A percentile compares a stretch with the other conserved stretches of the same genome.
Conservation (phyloP, 2,888 invertebrate genomes). For the Meandrusa payeni region DNA sequence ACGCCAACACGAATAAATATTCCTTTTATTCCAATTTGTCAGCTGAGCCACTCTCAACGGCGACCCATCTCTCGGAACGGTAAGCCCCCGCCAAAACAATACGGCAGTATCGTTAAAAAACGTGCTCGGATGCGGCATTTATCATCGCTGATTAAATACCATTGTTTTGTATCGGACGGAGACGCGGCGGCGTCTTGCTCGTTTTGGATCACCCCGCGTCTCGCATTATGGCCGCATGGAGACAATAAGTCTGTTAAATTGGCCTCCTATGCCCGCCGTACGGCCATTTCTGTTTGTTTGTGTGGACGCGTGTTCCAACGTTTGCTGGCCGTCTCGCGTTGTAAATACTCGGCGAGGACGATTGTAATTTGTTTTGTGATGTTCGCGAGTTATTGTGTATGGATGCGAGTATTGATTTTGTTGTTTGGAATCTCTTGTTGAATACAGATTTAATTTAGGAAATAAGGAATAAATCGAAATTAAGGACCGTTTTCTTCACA, state of each 20-base stretch:
- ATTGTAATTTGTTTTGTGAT: slow-evolving; percentile 44
- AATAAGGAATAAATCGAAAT: no score
- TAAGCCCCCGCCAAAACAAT: slow-evolving; percentile 80
- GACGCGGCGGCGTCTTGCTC: slow-evolving; percentile 57
- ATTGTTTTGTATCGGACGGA: slow-evolving; percentile 78
- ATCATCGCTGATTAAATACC: slow-evolving; percentile 81
- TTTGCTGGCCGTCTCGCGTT: slow-evolving; percentile 46
- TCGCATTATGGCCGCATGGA: slow-evolving; percentile 73
- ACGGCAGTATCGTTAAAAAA: slow-evolving; percentile 79
- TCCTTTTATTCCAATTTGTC: slow-evolving; percentile 81
- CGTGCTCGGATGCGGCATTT: slow-evolving; percentile 78
- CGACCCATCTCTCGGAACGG: slow-evolving; percentile 77
- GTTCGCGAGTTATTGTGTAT: slow-evolving; percentile 16
- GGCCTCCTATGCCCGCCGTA: slow-evolving; percentile 69
- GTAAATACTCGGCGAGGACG: slow-evolving; percentile 46
- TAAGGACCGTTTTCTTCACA: no score
- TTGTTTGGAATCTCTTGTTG: not conserved
- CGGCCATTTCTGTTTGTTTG: slow-evolving; percentile 46
- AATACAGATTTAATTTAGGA: no score
- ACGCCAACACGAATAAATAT: slow-evolving; percentile 75
- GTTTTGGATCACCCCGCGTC: slow-evolving; percentile 68
- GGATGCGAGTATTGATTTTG: not conserved
- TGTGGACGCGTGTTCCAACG: slow-evolving; percentile 51
- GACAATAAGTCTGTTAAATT: slow-evolving; percentile 81
- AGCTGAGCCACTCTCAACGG: slow-evolving; percentile 77